These are phyloP conservation scores for Rhynchopsitta pachyrhyncha DNA, from an alignment of 2,113 vertebrate genomes.

Conservation along the genomic window DNA sequence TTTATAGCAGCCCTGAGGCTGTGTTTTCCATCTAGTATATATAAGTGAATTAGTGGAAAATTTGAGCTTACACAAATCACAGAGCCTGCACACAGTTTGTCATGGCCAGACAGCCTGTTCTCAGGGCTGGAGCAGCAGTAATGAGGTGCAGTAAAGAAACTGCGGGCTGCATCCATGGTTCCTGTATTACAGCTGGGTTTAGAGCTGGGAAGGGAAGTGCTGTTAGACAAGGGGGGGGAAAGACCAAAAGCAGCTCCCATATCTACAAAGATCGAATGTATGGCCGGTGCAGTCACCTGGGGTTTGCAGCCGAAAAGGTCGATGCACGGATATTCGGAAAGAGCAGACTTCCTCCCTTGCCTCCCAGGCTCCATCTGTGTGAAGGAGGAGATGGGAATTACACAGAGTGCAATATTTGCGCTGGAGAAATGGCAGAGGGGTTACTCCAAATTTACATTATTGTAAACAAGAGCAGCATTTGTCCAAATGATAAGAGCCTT, in stretches of 20 bases:
- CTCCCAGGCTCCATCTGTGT: not conserved
- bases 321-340: not conserved
- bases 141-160: not conserved
- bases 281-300: not conserved
- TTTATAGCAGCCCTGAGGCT: conserved; percentile 55
- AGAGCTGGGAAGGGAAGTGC: not conserved
- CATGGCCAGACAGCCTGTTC: not conserved
- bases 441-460: not conserved
- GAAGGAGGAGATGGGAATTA: not conserved
- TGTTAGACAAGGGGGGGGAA: not conserved
- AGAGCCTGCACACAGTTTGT: not conserved
- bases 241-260: not conserved
- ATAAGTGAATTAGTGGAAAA: conserved; percentile 61
- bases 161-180: not conserved
- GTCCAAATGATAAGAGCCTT: not conserved
- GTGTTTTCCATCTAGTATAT: conserved; percentile 43
- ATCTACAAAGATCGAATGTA: not conserved
- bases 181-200: not conserved
- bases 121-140: not conserved
- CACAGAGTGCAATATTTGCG: not conserved
- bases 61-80: conserved; percentile 54
- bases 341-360: not conserved
- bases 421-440: not conserved
- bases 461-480: not conserved
- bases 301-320: not conserved